Evolutionary conservation across 1,140 invertebrate species (phyloP).

Genomic region (Drosophila nigrodunni): DNA sequence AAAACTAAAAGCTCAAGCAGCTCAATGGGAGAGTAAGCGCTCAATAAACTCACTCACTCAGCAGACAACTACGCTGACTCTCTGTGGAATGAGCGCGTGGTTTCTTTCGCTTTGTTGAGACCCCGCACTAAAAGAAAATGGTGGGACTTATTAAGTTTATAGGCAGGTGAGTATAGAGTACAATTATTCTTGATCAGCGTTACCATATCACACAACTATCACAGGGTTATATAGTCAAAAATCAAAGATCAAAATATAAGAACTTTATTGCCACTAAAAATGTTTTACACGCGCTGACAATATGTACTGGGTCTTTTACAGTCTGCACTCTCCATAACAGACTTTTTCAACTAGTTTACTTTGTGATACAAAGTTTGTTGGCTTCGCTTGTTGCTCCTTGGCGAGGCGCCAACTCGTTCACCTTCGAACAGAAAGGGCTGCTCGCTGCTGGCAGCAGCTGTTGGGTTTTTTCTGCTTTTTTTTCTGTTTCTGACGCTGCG

Average conservation of each 20-base stretch:
- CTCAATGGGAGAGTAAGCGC: conserved; percentile 30
- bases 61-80: conserved; percentile 19
- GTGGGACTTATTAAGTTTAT: not conserved
- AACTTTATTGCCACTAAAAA: too few relatives aligned
- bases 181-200: too few relatives aligned
- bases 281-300: too few relatives aligned
- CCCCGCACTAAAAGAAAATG: too few relatives aligned
- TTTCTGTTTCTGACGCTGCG: conserved; percentile 49
- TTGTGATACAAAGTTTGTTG: conserved; percentile 64
- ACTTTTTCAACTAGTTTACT: not conserved
- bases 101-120: conserved; percentile 37
- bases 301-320: too few relatives aligned
- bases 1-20: conserved; percentile 65
- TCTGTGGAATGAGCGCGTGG: conserved; percentile 58
- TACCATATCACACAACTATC: too few relatives aligned
- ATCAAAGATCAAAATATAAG: too few relatives aligned
- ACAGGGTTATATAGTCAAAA: too few relatives aligned
- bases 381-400: conserved; percentile 66
- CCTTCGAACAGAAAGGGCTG: conserved; percentile 58
- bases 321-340: too few relatives aligned
- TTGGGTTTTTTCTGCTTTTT: conserved; percentile 48
- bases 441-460: conserved; percentile 23
- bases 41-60: conserved; percentile 38
- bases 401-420: conserved; percentile 58
- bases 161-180: too few relatives aligned